These are phyloP conservation scores for Phengaris arion DNA, from an alignment of 2,888 invertebrate species.

Conservation along the genomic window DNA sequence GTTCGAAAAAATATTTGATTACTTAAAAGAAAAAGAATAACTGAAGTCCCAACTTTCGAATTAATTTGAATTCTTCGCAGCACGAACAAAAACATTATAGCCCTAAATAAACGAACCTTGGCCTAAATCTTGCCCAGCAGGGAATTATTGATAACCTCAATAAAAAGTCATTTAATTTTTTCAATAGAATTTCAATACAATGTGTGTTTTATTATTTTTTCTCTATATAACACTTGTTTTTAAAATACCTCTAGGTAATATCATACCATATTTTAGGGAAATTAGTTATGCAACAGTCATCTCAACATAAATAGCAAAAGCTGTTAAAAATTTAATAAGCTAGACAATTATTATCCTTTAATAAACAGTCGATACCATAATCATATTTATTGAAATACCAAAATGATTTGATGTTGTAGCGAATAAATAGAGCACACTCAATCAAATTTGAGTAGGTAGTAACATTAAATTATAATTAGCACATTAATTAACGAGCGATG, in stretches of 20 bases:
- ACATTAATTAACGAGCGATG: conserved; percentile 19
- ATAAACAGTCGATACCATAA: conserved; percentile 2
- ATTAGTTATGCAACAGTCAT: too few relatives aligned
- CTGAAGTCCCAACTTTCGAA: background rate
- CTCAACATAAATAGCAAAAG: too few relatives aligned
- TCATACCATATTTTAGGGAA: too few relatives aligned
- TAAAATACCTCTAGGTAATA: too few relatives aligned
- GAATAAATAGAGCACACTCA: conserved; percentile 15
- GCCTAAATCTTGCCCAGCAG: background rate
- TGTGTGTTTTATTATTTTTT: too few relatives aligned
- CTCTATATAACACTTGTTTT: background rate
- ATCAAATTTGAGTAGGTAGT: conserved; percentile 16
- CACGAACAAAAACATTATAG: background rate
- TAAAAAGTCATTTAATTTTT: background rate
- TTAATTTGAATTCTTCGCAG: conserved; percentile 3
- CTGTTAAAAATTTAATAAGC: too few relatives aligned
- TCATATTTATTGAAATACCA: conserved; percentile 8
- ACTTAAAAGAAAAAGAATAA: background rate
- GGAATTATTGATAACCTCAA: background rate
- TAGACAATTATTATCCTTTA: background rate
- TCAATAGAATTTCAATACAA: background rate
- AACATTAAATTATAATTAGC: conserved; percentile 17
- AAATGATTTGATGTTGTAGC: conserved; percentile 15
- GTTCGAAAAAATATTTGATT: too few relatives aligned
- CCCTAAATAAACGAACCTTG: conserved; percentile 12